Evolutionary conservation across 2,113 vertebrate genomes (phyloP), one percentile per base, ranked within the genome.

Genomic region (Sander vitreus): DNA sequence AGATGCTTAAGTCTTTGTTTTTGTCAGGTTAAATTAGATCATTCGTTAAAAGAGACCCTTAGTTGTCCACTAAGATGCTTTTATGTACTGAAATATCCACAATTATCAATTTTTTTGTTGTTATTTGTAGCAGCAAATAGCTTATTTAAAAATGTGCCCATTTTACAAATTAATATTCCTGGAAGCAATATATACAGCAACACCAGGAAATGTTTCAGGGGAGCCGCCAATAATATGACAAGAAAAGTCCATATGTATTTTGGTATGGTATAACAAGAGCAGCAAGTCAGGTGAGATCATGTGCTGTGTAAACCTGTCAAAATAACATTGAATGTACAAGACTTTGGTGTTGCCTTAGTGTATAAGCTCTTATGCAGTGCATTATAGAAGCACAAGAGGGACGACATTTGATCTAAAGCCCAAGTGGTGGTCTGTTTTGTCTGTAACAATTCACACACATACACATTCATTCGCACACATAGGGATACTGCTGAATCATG

Each of bases 321-420:
- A 78, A 83, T 69, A 74, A 68, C 70, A 74, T 16, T 14, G 43
- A 21, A 50, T 51, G 55, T 60, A 70, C 6, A 75, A 83, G 54
- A 66, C 80, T 57, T 54, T 15, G 75, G 76, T 6, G 66, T 54
- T 25, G 57, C 67, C n/a, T 36, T 36, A 25, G 69, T 70, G 33
- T 65, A 59, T 57, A 85, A 69, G 66, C 45, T 75, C 74, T 57
- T 64, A 78, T 23, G 59, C 54, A 25, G 6, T 23, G 66, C 63
- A 70, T 85, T 74, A 66, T 36, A 45, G 19, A 33, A 45, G 45
- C 21, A 55, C 67, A 63, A 36, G 68, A 51, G 77, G 63, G 50
- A 59, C 81, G 76, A 88, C 39, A 88, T 88, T 73, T 73, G 73
- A 85, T 82, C 71, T 78, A 62, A 81, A 92, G 63, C 76, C 76